Evolutionary conservation across 2,113 vertebrate genomes (phyloP), one percentile per base, ranked within the genome.

Genomic region (Camelus bactrianus): DNA sequence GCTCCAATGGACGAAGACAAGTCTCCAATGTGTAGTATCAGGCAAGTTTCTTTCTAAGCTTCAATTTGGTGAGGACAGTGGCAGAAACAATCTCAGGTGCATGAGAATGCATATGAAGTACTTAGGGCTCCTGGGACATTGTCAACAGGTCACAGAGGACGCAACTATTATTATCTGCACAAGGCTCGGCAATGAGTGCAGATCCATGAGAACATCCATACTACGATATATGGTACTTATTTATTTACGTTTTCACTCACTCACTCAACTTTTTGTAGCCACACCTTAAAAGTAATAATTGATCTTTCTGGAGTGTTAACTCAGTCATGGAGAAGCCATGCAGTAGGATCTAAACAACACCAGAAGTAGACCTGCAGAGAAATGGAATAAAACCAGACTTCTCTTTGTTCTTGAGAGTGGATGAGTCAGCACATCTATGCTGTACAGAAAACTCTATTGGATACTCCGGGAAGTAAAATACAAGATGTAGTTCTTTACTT

Each of bases 381-480:
- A 89, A 65, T 32, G 28, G 52, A 81, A 81, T 85, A 52, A 58
- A 69, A 70, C 28, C 64, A 81, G 16, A 52, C 20, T 64, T 95
- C 52, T 82, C 52, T 92, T 82, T 90, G 13, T 88, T 60, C 62
- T 52, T 95, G 80, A 87, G 80, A 28, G n/a, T n/a, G 75, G 16
- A 7, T 64, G 35, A 80, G 17, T 75, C 15, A 80, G 70, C 67
- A 77, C 19, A 65, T 84, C 42, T 54, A 69, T 30, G 11, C 14
- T 38, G 24, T 26, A 46, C 30, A 67, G 22, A 80, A 93, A 56
- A 84, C 50, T 73, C 14, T 76, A 52, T 1, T 69, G 60, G 30
- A 77, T 30, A 48, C 3, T 24, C 75, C 72, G 10, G 6, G 42
- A 93, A 89, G 26, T 30, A n/a, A 88, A 65, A 72, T 24, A 20